Evolutionary conservation across 2,797 vertebrate species (phyloP), one percentile per base, ranked within the genome.

Genomic region (Mus caroli): DNA sequence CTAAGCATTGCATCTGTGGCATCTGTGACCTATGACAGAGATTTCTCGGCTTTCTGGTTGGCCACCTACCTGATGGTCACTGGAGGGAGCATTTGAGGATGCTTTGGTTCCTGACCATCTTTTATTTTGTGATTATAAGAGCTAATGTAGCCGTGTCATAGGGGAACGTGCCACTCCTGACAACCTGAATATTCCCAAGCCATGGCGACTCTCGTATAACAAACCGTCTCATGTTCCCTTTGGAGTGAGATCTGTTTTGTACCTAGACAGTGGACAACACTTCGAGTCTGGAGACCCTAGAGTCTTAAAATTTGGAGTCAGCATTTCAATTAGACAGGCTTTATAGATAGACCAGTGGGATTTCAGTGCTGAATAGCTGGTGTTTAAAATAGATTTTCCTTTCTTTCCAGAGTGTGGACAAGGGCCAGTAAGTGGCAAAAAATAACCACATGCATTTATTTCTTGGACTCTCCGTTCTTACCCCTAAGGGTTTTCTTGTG

Each of bases 391-490:
- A 96, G 96, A 89, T 69, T 96, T 92, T 20, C 13, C 50, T 93
- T 91, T 91, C 94, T 95, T 93, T 94, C 88, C 96, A 78, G 91
- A 95, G 62, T 71, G 69, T 24, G 28, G 82, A 78, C 85, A 28
- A 43, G 73, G 83, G 60, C 96, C 95, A 93, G 88, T 60, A 94
- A 90, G 80, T 92, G 94, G 92, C 97, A 94, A 93, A 89, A 83
- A 97, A 97, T 96, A 97, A 97, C 95, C 92, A 85, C 87, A 94
- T 96, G 97, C 73, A 94, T 96, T 96, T 67, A 87, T 94, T 93
- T 95, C 97, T 94, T 96, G 97, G 96, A 82, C 96, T 97, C 89
- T 64, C 14, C 24, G 88, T 56, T 96, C 87, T 79, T 88, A 88
- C 90, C 92, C 88, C 90, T 31, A 87, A 95, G 85, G 95, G 69